These are phyloP conservation scores for Mus spretus DNA, from an alignment of 2,797 vertebrate species.

Conservation along the genomic window DNA sequence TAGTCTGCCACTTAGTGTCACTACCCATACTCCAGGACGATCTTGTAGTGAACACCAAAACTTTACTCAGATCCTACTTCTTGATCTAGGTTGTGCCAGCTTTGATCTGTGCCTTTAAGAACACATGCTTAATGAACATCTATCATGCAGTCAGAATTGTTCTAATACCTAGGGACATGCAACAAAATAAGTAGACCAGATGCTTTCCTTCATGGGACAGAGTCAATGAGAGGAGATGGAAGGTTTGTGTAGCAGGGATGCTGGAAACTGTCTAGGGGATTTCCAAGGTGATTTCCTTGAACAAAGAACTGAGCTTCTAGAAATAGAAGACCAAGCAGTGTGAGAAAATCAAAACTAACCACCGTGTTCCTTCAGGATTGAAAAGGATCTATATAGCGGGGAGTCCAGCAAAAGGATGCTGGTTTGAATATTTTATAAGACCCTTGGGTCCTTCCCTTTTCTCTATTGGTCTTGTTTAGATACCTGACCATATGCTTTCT, in stretches of 20 bases:
- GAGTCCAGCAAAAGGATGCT: not conserved
- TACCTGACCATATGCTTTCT: not conserved
- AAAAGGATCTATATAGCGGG: not conserved
- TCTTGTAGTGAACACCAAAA: not conserved
- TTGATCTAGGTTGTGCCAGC: too few species aligned
- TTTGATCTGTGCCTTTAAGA: not conserved
- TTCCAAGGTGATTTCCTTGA: not conserved
- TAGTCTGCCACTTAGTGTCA: not conserved
- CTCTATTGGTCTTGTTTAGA: not conserved
- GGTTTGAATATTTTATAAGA: not conserved
- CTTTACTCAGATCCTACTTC: not conserved
- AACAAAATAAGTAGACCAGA: not conserved
- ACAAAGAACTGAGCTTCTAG: not conserved
- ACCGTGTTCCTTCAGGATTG: not conserved
- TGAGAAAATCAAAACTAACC: not conserved
- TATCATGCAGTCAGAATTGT: not conserved
- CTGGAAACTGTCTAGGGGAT: not conserved
- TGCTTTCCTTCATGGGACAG: not conserved
- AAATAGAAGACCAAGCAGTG: not conserved
- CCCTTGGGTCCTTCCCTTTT: not conserved
- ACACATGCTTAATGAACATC: not conserved
- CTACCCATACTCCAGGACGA: not conserved
- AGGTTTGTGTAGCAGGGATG: not conserved
- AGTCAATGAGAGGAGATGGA: not conserved
- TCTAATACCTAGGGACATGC: not conserved